Evolutionary conservation across 2,888 invertebrate species (phyloP).

Genomic region (Perdita meconis): DNA sequence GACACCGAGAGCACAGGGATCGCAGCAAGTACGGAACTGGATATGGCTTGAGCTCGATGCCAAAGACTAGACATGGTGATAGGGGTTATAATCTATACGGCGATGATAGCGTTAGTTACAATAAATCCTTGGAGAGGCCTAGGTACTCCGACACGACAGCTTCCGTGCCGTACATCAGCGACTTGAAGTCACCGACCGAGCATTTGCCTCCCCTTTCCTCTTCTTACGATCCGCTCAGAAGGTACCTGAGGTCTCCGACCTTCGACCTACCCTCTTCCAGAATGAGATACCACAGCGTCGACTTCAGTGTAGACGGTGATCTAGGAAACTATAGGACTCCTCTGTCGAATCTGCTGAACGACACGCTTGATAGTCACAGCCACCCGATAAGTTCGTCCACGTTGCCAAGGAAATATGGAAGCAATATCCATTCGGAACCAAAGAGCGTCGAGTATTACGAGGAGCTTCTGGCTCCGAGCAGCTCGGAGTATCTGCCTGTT

Average conservation of each 20-base stretch:
- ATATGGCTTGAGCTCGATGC: neutral
- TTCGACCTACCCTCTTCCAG: slow-evolving; percentile 67
- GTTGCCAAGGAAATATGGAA: slow-evolving; percentile 76
- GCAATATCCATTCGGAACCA: slow-evolving; percentile 65
- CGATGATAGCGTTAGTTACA: slow-evolving; percentile 10
- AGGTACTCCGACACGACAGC: slow-evolving; percentile 26
- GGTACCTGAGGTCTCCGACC: slow-evolving; percentile 76
- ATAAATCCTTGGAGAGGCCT: slow-evolving; percentile 20
- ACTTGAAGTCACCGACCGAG: slow-evolving; percentile 72
- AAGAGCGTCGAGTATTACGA: slow-evolving; percentile 81
- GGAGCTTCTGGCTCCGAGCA: slow-evolving; percentile 77
- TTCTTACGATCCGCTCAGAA: slow-evolving; percentile 76
- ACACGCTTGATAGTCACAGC: slow-evolving; percentile 62
- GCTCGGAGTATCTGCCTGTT: slow-evolving; percentile 73
- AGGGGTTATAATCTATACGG: slow-evolving; percentile 27
- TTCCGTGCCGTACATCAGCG: slow-evolving; percentile 43
- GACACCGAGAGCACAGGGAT: slow-evolving; percentile 66
- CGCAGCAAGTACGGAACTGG: slow-evolving; percentile 23
- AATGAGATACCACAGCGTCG: slow-evolving; percentile 76
- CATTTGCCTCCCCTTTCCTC: slow-evolving; percentile 58
- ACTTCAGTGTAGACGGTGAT: slow-evolving; percentile 73
- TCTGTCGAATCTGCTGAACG: slow-evolving; percentile 58
- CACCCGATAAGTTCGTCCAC: slow-evolving; percentile 59
- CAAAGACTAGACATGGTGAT: slow-evolving; percentile 2
- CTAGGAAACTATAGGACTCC: slow-evolving; percentile 67